phyloP scores from a whole-genome alignment of 2,888 invertebrate genomes.

The Trachelus troglodyta region DNA sequence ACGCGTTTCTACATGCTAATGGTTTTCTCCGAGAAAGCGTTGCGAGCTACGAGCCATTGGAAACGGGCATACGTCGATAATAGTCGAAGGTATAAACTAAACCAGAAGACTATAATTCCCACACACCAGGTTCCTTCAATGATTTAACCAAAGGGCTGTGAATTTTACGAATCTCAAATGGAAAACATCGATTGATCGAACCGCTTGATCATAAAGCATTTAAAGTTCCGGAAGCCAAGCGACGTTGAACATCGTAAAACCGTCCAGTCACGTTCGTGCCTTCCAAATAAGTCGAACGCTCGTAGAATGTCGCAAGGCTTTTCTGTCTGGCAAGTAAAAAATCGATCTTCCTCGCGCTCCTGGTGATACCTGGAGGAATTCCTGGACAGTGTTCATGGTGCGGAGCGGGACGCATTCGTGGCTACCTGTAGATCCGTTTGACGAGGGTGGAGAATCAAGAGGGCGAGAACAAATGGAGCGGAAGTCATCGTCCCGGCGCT shows the following conservation, averaged over 20 bases:
- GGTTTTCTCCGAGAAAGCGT: not conserved
- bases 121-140: not conserved
- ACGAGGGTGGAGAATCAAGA: not conserved
- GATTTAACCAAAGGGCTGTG: not conserved
- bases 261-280: not conserved
- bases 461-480: slow-evolving; percentile 49
- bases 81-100: not conserved
- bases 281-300: not conserved
- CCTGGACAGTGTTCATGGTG: not conserved
- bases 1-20: not conserved
- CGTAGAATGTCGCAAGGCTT: not conserved
- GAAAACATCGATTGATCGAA: not conserved
- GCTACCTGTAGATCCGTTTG: slow-evolving; percentile 35
- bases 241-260: not conserved
- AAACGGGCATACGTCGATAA: not conserved
- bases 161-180: not conserved
- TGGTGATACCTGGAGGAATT: not conserved
- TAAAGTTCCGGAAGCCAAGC: not conserved
- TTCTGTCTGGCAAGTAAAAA: not conserved
- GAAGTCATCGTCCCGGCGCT: slow-evolving; percentile 47
- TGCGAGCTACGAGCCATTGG: not conserved
- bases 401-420: not conserved
- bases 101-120: not conserved
- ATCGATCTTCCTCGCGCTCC: not conserved
- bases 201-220: not conserved